Conservation (phyloP, 1,140 invertebrate species). For the Lepidurus arcticus region DNA sequence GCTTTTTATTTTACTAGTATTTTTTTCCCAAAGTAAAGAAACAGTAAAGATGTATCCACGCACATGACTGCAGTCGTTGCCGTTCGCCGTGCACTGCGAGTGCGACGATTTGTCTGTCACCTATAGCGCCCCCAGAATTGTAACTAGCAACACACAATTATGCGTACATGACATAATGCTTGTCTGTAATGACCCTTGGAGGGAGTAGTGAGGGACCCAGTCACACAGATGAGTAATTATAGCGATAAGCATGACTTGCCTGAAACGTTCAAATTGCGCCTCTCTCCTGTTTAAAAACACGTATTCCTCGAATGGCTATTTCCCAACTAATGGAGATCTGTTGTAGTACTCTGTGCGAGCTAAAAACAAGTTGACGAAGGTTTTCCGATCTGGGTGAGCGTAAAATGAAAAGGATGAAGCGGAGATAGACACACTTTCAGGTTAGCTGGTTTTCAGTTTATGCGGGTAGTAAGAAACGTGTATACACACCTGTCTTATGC, state of each 20-base stretch:
- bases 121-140: background rate
- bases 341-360: background rate
- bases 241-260: background rate
- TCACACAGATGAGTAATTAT: slow-evolving; percentile 1
- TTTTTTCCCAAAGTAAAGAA: background rate
- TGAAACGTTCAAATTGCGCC: background rate
- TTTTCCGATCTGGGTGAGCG: background rate
- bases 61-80: background rate
- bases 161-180: background rate
- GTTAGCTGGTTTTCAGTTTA: background rate
- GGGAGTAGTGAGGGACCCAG: background rate
- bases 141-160: background rate
- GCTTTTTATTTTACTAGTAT: background rate
- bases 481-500: background rate
- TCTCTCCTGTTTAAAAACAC: background rate
- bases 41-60: background rate
- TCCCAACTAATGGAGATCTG: background rate
- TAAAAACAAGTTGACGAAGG: background rate
- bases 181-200: background rate
- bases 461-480: background rate
- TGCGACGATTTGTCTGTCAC: background rate
- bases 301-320: background rate
- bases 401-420: background rate
- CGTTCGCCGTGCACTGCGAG: background rate
- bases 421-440: background rate